Evolutionary conservation across 2,113 vertebrate genomes (phyloP), one percentile per base, ranked within the genome.

Genomic region (Rhipidura dahli): DNA sequence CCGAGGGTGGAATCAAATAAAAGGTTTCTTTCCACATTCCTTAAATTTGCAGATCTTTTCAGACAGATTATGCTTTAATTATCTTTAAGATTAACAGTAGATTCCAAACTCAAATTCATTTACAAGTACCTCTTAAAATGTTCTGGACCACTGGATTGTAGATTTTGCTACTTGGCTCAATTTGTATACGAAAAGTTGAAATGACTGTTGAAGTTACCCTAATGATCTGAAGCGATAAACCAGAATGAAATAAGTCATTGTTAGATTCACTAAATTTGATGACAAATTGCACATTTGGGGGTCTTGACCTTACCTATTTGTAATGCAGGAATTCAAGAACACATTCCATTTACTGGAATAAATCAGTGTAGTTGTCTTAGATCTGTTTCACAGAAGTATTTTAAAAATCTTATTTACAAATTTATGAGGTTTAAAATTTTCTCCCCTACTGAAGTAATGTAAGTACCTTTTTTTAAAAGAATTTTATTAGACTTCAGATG

Each of bases 181-280:
- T 87, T 90, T 85, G 37, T 73, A 65, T 56, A 79, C 81, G 63
- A 90, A 88, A 95, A 88, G 85, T 91, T 81, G 71, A 83, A 96
- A 95, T 77, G 30, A 83, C 39, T 80, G 21, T 35, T 73, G 65
- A 91, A 88, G 63, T 66, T 65, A 88, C 63, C 42, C 28, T 89
- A 64, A 90, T 45, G 77, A 87, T 63, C 30, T 79, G 53, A 92
- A 87, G 73, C 6, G 0, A 20, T 78, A 97, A 96, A 89, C 37
- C 73, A 95, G 75, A 95, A 93, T 92, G 37, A 80, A 90, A 60
- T 90, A 83, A 96, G 51, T 87, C 91, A 81, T 51, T 88, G 30
- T 69, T 94, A 93, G 92, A 85, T 57, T 85, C 10, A 5, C 70
- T 92, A 87, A 82, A 93, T 89, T 91, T 42, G 53, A 82, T 82